Conservation (phyloP, 2,113 vertebrate species). For the Seriola aureovittata region DNA sequence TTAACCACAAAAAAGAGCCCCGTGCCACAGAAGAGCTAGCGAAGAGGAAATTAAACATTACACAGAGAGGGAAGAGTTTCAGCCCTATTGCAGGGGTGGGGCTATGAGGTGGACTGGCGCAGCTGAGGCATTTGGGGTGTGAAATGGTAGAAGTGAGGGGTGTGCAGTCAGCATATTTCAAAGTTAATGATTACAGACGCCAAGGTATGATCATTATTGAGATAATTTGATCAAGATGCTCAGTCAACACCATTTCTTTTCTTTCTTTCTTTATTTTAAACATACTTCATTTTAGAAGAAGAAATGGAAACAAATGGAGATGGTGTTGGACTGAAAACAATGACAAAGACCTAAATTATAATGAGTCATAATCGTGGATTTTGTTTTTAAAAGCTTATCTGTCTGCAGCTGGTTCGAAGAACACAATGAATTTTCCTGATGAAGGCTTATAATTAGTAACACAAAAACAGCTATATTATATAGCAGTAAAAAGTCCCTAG, state of each 20-base stretch:
- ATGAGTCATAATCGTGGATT: background rate
- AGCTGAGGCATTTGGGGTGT: conserved; percentile 56
- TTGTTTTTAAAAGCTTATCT: background rate
- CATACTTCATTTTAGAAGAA: conserved; percentile 56
- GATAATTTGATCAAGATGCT: conserved; percentile 74
- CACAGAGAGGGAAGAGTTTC: conserved; percentile 79
- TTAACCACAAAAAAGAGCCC: conserved; percentile 83
- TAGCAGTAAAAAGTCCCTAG: background rate
- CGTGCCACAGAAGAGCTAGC: conserved; percentile 76
- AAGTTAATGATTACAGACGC: conserved; percentile 60
- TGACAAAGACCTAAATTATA: conserved; percentile 27
- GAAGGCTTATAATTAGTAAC: background rate
- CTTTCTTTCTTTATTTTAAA: conserved; percentile 6
- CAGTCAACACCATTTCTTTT: conserved; percentile 50
- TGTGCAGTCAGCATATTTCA: conserved; percentile 56
- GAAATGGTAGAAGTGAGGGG: conserved; percentile 49
- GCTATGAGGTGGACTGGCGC: conserved; percentile 35
- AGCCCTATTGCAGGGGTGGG: conserved; percentile 46
- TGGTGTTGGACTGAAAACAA: background rate
- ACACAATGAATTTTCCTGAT: background rate
- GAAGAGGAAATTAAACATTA: conserved; percentile 87
- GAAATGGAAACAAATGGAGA: conserved; percentile 7
- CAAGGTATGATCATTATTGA: conserved; percentile 73
- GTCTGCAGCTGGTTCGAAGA: conserved; percentile 7
- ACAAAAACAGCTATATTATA: background rate